phyloP scores from a whole-genome alignment of 2,113 vertebrate species.

The Tinamus guttatus region DNA sequence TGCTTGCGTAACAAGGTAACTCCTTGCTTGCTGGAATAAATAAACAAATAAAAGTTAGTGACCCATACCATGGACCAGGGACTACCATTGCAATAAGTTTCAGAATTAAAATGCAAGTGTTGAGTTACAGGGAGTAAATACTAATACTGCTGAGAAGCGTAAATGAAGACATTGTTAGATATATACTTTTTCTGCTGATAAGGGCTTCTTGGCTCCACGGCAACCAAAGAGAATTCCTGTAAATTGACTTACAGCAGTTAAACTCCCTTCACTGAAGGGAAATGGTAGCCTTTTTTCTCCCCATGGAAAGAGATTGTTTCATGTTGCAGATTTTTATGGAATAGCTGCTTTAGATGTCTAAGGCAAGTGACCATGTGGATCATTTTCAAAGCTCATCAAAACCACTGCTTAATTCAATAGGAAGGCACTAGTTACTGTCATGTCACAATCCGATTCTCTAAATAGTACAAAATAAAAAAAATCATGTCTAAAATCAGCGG shows the following conservation, averaged over 20 bases:
- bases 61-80: fast-evolving
- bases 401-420: not conserved
- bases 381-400: not conserved
- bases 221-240: not conserved
- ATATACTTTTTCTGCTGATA: not conserved
- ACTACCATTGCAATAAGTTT: not conserved
- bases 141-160: not conserved
- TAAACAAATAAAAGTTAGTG: not conserved
- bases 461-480: not conserved
- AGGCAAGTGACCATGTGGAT: not conserved
- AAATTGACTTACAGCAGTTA: not conserved
- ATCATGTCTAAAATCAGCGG: not conserved
- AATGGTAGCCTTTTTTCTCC: not conserved
- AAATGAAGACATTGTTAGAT: not conserved
- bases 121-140: not conserved
- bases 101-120: not conserved
- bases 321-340: not conserved
- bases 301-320: not conserved
- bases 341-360: not conserved
- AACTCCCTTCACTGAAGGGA: not conserved
- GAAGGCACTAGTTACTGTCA: not conserved
- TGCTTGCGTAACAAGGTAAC: not conserved
- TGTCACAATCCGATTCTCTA: not conserved
- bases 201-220: not conserved
- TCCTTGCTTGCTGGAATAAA: not conserved